Percentiles rank a stretch among this genome's conserved stretches.
Evolutionary conservation across 2,888 invertebrate species (phyloP).

Genomic region (Pristionchus mayeri): DNA sequence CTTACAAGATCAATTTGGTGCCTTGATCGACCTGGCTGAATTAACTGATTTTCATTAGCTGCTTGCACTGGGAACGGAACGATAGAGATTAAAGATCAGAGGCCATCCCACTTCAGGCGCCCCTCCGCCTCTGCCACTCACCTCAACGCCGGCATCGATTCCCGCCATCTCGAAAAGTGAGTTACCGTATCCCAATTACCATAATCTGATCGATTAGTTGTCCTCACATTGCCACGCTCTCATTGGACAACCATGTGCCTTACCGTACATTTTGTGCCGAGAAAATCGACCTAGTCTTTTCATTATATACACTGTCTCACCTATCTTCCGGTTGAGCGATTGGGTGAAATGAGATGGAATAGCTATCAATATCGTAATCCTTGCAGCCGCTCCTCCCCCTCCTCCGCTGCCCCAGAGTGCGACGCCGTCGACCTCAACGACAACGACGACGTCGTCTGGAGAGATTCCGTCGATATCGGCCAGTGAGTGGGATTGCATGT

Average conservation of each 20-base stretch:
- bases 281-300: too few relatives aligned
- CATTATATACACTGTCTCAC: too few relatives aligned
- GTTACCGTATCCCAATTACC: background rate
- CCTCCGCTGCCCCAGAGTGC: background rate
- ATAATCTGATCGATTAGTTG: background rate
- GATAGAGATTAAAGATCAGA: too few relatives aligned
- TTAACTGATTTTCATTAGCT: too few relatives aligned
- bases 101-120: background rate
- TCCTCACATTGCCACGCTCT: too few relatives aligned
- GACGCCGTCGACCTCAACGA: background rate
- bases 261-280: too few relatives aligned
- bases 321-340: too few relatives aligned
- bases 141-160: background rate
- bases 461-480: background rate
- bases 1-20: too few relatives aligned
- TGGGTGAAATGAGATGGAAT: too few relatives aligned
- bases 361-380: background rate
- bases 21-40: too few relatives aligned
- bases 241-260: too few relatives aligned
- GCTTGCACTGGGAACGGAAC: too few relatives aligned
- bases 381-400: slow-evolving; percentile 9
- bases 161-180: background rate
- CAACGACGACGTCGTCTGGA: background rate
- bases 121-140: background rate
- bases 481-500: background rate